Percentiles rank a stretch among this genome's conserved stretches.
phyloP scores from a whole-genome alignment of 2,797 vertebrate species.

The Anguilla obscura region DNA sequence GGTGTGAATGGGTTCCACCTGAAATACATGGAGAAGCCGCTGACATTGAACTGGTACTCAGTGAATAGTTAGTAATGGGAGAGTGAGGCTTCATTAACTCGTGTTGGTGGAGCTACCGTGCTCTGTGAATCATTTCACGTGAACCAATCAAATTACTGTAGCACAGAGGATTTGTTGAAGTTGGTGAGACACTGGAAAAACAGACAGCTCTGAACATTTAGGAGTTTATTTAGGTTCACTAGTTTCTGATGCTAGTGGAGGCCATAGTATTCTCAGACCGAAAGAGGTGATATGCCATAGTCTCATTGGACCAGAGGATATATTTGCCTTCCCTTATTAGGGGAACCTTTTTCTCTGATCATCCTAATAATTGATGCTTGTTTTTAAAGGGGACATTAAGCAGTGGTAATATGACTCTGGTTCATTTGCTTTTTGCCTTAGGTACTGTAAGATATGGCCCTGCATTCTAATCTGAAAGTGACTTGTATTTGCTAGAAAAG shows the following conservation, averaged over 20 bases:
- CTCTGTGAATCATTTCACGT: neutral
- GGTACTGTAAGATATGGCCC: too few relatives aligned
- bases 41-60: neutral
- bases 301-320: neutral
- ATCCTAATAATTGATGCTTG: neutral
- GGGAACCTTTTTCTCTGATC: neutral
- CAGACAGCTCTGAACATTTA: neutral
- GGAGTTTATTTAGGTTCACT: neutral
- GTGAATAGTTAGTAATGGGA: neutral
- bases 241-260: neutral
- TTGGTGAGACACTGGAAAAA: neutral
- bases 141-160: neutral
- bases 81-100: neutral
- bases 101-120: neutral
- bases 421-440: too few relatives aligned
- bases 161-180: neutral
- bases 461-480: too few relatives aligned
- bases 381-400: too few relatives aligned
- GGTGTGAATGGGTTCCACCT: neutral
- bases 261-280: too few relatives aligned
- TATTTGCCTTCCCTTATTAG: neutral
- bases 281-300: too few relatives aligned
- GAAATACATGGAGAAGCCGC: neutral
- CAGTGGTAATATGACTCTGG: too few relatives aligned
- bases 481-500: too few relatives aligned